phyloP scores from a whole-genome alignment of 1,140 invertebrate genomes.

The Glossosoma conforme region DNA sequence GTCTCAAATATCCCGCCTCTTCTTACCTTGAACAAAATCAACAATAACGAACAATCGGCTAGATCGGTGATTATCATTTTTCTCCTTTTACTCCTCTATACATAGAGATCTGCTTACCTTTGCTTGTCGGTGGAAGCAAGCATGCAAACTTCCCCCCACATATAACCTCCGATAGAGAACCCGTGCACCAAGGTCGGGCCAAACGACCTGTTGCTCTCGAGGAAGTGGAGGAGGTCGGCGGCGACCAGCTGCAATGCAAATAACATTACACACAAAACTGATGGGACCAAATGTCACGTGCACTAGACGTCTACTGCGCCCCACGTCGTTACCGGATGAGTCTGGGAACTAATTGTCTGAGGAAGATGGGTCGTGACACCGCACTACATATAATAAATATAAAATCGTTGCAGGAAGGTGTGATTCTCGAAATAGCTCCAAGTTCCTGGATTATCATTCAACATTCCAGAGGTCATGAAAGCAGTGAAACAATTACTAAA shows the following conservation, averaged over 20 bases:
- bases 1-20: too few species aligned
- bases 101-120: constrained; percentile 34
- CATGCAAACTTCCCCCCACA: constrained; percentile 72
- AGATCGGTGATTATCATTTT: too few species aligned
- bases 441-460: too few species aligned
- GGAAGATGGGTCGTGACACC: background rate
- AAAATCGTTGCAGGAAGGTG: background rate
- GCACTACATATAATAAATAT: background rate
- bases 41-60: too few species aligned
- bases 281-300: too few species aligned
- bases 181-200: constrained; percentile 76
- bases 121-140: constrained; percentile 39
- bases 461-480: too few species aligned
- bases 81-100: too few species aligned
- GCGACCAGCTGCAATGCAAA: constrained; percentile 54
- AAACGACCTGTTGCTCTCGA: constrained; percentile 55
- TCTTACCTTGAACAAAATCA: too few species aligned
- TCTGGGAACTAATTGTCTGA: too few species aligned
- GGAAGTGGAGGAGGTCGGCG: constrained; percentile 64
- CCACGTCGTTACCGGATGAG: too few species aligned
- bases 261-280: constrained; percentile 1
- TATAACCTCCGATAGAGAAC: constrained; percentile 83
- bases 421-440: background rate
- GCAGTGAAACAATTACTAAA: too few species aligned
- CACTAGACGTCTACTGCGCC: too few species aligned